These are phyloP conservation scores for Corapipo altera DNA, from an alignment of 2,113 vertebrate genomes.

Conservation along the genomic window DNA sequence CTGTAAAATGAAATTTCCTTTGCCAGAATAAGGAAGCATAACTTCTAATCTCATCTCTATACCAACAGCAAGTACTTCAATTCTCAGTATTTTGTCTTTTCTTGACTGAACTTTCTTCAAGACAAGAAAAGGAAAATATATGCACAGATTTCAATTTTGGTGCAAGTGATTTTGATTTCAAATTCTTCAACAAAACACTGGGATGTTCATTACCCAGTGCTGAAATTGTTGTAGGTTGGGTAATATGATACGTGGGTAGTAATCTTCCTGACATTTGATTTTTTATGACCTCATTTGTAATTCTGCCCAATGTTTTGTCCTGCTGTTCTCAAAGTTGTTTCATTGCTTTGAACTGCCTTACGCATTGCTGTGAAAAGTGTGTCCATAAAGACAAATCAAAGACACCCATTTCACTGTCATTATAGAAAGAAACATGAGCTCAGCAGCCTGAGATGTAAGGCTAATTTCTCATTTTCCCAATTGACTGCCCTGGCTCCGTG, in stretches of 20 bases:
- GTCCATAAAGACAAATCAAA: neutral
- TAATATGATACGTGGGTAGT: neutral
- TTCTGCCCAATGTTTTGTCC: neutral
- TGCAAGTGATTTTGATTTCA: neutral
- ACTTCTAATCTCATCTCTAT: neutral
- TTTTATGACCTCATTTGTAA: neutral
- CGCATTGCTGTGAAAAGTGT: neutral
- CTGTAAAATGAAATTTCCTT: neutral
- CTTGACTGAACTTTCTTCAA: neutral
- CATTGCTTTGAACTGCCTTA: neutral
- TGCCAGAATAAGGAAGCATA: neutral
- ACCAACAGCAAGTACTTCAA: neutral
- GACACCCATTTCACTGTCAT: neutral
- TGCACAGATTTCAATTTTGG: neutral
- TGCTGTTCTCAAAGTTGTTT: neutral
- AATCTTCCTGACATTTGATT: neutral
- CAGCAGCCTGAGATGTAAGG: neutral
- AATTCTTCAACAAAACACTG: neutral
- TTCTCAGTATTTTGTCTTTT: neutral
- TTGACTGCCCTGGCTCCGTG: neutral
- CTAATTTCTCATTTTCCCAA: neutral
- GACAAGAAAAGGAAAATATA: neutral
- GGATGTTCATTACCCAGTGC: neutral
- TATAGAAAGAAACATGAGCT: neutral
- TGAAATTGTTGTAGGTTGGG: neutral